Base-by-base conservation (phyloP, 2,888 invertebrate genomes). In the Sympetrum striolatum region DNA sequence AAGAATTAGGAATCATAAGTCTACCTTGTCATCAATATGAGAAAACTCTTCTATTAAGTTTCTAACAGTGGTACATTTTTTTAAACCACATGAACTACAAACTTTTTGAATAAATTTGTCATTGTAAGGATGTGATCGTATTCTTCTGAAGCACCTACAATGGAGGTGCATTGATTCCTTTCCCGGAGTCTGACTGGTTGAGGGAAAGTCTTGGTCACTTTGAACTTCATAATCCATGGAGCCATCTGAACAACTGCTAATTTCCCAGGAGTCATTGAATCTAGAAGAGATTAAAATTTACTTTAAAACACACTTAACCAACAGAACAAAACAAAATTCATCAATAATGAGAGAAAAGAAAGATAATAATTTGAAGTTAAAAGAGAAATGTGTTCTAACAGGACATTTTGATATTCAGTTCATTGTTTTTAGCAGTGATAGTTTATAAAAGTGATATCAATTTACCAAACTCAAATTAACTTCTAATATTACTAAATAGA, bases 251-350 rank as follows among this genome's bases (percentile, higher is more conserved):
- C 86, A 86, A 4, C 60, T 22, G 15, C 86, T 86, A 6, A 86
- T n/a, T 64, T 86, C 86, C 86, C 86, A 86, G 8, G 86, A 86
- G 37, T 86, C 64, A 60, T 86, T 60, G 5, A 86, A 0, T 48
- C 86, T 86, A 37, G 22, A 86, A 86, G 37, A 86, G 14, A 60
- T 22, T 73, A 15, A 14, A 25, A 3, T 31, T 25, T 6, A 25
- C 0, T 31, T 31, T 31, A 31, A 14, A 73, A 31, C n/a, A n/a
- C 2, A 64, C 1, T n/a, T 64, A 64, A n/a, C 1, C 2, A 4
- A 6, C n/a, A n/a, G 5, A 1, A n/a, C 64, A 22, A 2, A 64
- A 15, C 8, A 64, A n/a, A 0, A 64, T 64, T 22, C 14, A n/a
- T 5, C 25, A n/a, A 64, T n/a, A 3, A n/a, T n/a, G 1, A n/a